Conservation (phyloP, 2,113 vertebrate genomes). For the Anser brachyrhynchus region DNA sequence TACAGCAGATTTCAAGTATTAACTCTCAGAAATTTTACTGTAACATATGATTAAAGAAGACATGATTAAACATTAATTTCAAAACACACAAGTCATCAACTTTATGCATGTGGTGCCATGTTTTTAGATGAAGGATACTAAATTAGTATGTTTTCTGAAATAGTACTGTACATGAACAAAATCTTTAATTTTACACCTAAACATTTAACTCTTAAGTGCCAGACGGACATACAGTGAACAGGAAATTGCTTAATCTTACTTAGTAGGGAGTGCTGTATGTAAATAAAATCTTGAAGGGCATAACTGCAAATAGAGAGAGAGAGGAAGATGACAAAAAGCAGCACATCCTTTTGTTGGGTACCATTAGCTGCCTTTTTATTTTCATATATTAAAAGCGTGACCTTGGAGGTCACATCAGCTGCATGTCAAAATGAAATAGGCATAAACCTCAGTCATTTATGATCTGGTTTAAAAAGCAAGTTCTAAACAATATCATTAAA, state of each 20-base stretch:
- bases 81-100: background rate
- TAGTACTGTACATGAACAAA: background rate
- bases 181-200: background rate
- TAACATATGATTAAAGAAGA: background rate
- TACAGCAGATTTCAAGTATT: background rate
- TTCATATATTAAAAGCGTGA: constrained; percentile 2
- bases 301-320: background rate
- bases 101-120: background rate
- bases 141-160: background rate
- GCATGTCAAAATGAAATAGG: background rate
- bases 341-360: background rate
- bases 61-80: background rate
- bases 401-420: background rate
- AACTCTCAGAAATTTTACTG: background rate
- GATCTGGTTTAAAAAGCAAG: background rate
- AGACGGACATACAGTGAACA: background rate
- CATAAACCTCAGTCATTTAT: background rate
- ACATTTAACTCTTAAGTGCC: background rate
- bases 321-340: background rate
- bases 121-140: background rate
- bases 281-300: background rate
- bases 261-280: background rate
- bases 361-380: background rate
- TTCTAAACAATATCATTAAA: constrained; percentile 73
- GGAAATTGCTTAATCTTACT: background rate